These are phyloP conservation scores for Noturus placidus DNA, from an alignment of 2,113 vertebrate genomes.

Conservation along the genomic window DNA sequence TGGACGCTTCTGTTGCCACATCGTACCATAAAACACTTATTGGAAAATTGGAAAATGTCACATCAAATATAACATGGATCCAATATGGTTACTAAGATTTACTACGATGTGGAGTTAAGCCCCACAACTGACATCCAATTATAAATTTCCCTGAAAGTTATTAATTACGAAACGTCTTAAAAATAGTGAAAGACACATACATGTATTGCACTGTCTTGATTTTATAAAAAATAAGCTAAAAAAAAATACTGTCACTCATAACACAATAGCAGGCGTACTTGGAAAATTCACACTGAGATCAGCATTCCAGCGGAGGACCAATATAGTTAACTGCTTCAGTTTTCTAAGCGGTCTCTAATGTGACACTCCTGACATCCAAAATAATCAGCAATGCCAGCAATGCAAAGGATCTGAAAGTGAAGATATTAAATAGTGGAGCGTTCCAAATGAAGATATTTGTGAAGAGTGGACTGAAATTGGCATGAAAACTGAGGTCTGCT, in stretches of 20 bases:
- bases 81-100: neutral
- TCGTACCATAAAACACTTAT: neutral
- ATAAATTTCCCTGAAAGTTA: neutral
- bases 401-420: neutral
- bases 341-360: neutral
- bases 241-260: neutral
- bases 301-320: neutral
- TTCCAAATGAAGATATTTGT: neutral
- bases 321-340: conserved; percentile 5
- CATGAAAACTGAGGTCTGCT: neutral
- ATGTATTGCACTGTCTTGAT: neutral
- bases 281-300: neutral
- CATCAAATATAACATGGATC: neutral
- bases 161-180: neutral
- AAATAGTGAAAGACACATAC: neutral
- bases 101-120: neutral
- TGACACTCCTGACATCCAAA: neutral
- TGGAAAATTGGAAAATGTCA: neutral
- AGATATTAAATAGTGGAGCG: neutral
- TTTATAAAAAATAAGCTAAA: neutral
- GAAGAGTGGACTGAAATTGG: neutral
- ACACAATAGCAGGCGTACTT: neutral
- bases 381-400: neutral
- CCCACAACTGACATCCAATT: neutral
- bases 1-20: neutral